Base-by-base conservation (phyloP, 2,113 vertebrate species). In the Nycticebus coucang region DNA sequence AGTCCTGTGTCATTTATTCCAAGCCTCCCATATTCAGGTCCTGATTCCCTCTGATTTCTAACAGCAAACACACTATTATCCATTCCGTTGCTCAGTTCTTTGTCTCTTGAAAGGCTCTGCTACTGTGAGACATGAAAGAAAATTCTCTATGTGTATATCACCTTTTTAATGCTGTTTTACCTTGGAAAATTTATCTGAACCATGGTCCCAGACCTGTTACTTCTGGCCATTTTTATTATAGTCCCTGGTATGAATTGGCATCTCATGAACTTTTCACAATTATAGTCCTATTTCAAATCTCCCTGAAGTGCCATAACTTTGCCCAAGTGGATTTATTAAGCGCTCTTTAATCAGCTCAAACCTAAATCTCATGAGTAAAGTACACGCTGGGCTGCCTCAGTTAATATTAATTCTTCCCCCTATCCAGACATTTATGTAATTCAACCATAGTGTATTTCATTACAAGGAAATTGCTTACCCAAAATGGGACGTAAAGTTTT, bases 261-360 rank as follows among this genome's bases (percentile, higher is more conserved):
- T 60, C 78, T 12, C 17, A 75, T 33, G 66, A 94, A 80, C 72
- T 78, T 84, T 94, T 85, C 35, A 84, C n/a, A 93, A 83, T 78
- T 91, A 94, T 13, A 82, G 71, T 74, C 41, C n/a, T 96, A 12
- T 85, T 98, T 71, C 18, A 90, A 45, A 92, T 86, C 81, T 92
- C 84, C 62, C 35, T 26, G 50, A 78, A 93, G 86, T 91, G 60
- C 94, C 75, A 5, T 93, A 85, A 94, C 89, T 91, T 96, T 90
- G 74, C 80, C 57, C 75, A 74, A 71, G 78, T 83, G 94, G 78
- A 96, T 97, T 97, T 97, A 97, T 95, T 96, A 97, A 91, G 85
- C 77, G 59, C 64, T 92, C 9, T 85, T 95, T 95, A 89, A 98
- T 96, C 88, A 97, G 88, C 92, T 97, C 37, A 66, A 50, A 72